Base-by-base conservation (phyloP, 2,888 invertebrate species). In the Nycteola revayana region DNA sequence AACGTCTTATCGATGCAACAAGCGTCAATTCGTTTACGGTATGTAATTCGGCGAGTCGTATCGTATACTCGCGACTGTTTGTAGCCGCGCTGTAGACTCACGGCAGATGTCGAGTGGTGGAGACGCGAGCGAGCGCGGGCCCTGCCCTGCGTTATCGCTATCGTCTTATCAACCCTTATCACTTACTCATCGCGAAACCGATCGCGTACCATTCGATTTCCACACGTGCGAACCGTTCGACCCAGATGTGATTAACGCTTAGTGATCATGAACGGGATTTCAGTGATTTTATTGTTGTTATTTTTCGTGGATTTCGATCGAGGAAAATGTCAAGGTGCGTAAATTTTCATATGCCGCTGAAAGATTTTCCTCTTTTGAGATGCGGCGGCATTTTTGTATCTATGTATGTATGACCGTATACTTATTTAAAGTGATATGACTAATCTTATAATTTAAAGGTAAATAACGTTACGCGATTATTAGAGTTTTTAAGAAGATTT, bases 151-250 rank as follows among this genome's bases (percentile, higher is more conserved):
- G 48, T 71, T 81, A 83, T 80, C 78, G 56, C 62, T 78, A 80
- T 78, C 76, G 65, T 62, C 67, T 85, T 87, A 87, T 87, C 85
- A 79, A 61, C 67, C 70, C 74, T 80, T 84, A 86, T 85, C 86
- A 77, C 32, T 66, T 66, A 74, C 74, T 68, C 81, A 82, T 83
- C 85, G 86, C 86, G 70, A 84, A 84, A 76, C 79, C 72, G 64
- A 79, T 77, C 76, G 74, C 65, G 49, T 60, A 42, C 60, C 49
- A 51, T 45, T 73, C 67, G 65, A 68, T 68, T 66, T 64, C 61
- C 58, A 60, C 64, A 55, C 73, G 72, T 75, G 81, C 80, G 65
- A 72, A 67, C 66, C 42, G 37, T 60, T 48, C 40, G 38, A 47
- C 60, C 57, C 64, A 59, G 56, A 70, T 70, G 68, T 63, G 64